Base-by-base conservation (phyloP, 1,140 invertebrate species). In the Drosophila kurseongensis region DNA sequence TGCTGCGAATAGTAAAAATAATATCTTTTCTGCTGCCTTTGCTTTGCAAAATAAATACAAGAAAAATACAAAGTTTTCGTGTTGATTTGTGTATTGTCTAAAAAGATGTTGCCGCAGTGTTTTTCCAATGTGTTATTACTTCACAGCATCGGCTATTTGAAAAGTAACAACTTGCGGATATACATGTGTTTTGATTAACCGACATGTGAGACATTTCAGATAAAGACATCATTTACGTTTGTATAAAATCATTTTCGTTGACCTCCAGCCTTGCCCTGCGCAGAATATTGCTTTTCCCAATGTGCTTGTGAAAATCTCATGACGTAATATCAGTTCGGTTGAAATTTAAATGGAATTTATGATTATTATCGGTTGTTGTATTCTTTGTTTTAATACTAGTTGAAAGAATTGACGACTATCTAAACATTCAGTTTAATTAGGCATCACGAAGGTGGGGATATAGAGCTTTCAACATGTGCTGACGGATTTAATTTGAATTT, bases 71-170 rank as follows among this genome's bases (percentile, higher is more conserved):
- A 52, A 36, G 32, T 12, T 52, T 66, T 44, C 61, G 65, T 68
- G 65, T 68, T 69, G 66, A 68, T 68, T 69, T 69, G 66, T 68
- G 66, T 47, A 47, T 58, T 67, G 66, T 58, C 66, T 58, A 58
- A 50, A 52, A 67, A 67, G 50, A 58, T 69, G 67, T 71, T 71
- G 67, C 50, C 63, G 50, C 67, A 71, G 67, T 71, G 67, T 57
- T 71, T 56, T 71, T 71, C 44, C 67, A 71, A 71, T 71, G 63
- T 71, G 67, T 69, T 71, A 40, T 38, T 48, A 71, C 63, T 71
- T 71, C 50, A 71, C 67, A 71, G 56, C 48, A 69, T 68, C 48
- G 52, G 66, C 68, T 71, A 58, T 72, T 71, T 58, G 27, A 72
- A 58, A 47, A 50, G 51, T 71, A 57, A 71, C 56, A 72, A 35